These are phyloP conservation scores for Labroides dimidiatus DNA, from an alignment of 2,797 vertebrate species.

Conservation along the genomic window DNA sequence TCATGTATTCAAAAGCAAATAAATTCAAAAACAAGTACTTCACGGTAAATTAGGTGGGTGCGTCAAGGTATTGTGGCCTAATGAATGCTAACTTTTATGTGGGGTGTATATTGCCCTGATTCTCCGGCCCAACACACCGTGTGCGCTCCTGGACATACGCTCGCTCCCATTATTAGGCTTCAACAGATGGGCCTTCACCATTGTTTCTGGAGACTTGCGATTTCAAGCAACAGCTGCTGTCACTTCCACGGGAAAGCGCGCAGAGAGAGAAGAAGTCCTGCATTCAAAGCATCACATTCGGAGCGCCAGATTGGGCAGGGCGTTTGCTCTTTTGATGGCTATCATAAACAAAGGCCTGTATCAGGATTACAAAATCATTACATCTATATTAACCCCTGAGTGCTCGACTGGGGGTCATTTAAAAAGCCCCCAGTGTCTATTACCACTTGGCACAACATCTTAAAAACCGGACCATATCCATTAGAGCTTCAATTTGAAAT, in stretches of 20 bases:
- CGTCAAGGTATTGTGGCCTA: slow-evolving; percentile 89
- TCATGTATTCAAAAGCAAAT: slow-evolving; percentile 86
- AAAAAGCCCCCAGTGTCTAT: slow-evolving; percentile 49
- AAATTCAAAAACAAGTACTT: slow-evolving; percentile 86
- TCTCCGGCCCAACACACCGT: slow-evolving; percentile 86
- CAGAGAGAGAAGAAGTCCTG: slow-evolving; percentile 67
- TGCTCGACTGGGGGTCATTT: slow-evolving; percentile 76
- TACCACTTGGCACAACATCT: slow-evolving; percentile 67
- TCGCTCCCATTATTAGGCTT: slow-evolving; percentile 88
- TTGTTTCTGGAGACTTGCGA: slow-evolving; percentile 90
- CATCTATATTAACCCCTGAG: slow-evolving; percentile 83
- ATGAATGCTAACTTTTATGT: slow-evolving; percentile 94
- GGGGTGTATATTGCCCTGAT: slow-evolving; percentile 93
- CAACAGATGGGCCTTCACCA: slow-evolving; percentile 95
- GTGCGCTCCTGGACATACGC: slow-evolving; percentile 95
- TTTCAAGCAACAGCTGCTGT: slow-evolving; percentile 96
- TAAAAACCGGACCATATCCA: slow-evolving; percentile 41
- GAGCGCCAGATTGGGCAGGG: slow-evolving; percentile 84
- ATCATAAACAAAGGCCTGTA: slow-evolving; percentile 80
- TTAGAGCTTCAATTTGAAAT: slow-evolving; percentile 24
- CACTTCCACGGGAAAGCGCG: slow-evolving; percentile 85
- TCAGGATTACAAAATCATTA: slow-evolving; percentile 88
- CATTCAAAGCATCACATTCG: slow-evolving; percentile 72
- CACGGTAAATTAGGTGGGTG: slow-evolving; percentile 86
- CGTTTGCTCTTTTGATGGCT: slow-evolving; percentile 85